These are phyloP conservation scores for Macropus fuliginosus DNA, from an alignment of 2,797 vertebrate species.

Conservation along the genomic window DNA sequence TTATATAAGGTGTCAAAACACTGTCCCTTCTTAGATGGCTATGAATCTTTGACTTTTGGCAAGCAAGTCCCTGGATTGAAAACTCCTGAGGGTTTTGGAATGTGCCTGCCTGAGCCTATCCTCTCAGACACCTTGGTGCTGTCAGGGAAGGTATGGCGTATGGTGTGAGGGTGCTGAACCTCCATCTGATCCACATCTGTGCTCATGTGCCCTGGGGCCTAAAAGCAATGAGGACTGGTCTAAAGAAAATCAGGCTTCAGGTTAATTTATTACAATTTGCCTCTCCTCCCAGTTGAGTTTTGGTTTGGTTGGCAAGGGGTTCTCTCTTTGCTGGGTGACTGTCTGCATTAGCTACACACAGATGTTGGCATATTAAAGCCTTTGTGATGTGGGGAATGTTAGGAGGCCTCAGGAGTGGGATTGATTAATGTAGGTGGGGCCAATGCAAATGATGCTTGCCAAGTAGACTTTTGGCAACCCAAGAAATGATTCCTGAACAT, in stretches of 20 bases:
- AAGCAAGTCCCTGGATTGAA: slow-evolving; percentile 41
- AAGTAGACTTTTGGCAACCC: slow-evolving; percentile 39
- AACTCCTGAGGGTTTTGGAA: slow-evolving; percentile 13
- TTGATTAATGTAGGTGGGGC: slow-evolving; percentile 70
- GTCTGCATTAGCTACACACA: slow-evolving; percentile 25
- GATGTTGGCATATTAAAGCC: slow-evolving; percentile 56
- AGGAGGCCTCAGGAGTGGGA: slow-evolving; percentile 59
- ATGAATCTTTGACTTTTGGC: not conserved
- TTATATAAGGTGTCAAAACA: slow-evolving; percentile 1
- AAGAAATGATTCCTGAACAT: slow-evolving; percentile 55
- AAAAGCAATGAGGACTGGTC: slow-evolving; percentile 3
- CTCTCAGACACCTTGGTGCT: slow-evolving; percentile 3
- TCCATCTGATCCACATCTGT: slow-evolving; percentile 34
- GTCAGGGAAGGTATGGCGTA: not conserved
- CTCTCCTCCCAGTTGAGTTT: not conserved
- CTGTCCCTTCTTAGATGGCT: slow-evolving; percentile 6
- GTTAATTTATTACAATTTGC: not conserved
- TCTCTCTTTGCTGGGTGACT: slow-evolving; percentile 23
- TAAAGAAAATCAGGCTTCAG: not conserved
- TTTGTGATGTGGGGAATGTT: slow-evolving; percentile 6
- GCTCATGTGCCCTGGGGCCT: not conserved
- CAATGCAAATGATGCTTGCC: slow-evolving; percentile 64
- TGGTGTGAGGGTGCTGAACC: not conserved
- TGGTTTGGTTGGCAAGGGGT: not conserved
- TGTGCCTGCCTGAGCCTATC: slow-evolving; percentile 17